A percentile compares a stretch with the other conserved stretches of the same genome.
phyloP scores from a whole-genome alignment of 2,888 invertebrate species.

The Agonum fuliginosum region DNA sequence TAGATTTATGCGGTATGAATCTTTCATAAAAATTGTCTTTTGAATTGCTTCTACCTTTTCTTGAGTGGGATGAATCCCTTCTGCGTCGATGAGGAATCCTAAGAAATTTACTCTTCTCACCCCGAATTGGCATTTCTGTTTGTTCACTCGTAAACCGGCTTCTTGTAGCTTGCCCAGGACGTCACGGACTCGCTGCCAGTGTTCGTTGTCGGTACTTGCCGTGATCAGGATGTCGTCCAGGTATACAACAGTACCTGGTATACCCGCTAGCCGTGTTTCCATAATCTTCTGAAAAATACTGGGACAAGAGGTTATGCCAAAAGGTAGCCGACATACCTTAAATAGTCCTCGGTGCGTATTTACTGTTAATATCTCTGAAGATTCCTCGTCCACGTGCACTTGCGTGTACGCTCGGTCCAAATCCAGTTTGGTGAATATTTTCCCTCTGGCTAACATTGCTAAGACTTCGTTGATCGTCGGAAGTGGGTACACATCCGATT shows the following conservation, averaged over 20 bases:
- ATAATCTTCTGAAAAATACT: too few relatives aligned
- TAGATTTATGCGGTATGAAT: not conserved
- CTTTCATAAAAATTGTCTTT: not conserved
- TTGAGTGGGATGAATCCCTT: constrained; percentile 2
- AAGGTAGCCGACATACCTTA: not conserved
- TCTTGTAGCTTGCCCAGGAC: not conserved
- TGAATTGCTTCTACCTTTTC: not conserved
- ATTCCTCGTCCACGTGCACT: constrained; percentile 16
- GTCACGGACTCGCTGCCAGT: too few relatives aligned
- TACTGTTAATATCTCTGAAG: constrained; percentile 23
- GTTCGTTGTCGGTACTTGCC: not conserved
- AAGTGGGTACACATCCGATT: constrained; percentile 44
- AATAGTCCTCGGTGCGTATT: constrained; percentile 48
- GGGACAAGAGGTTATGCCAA: not conserved
- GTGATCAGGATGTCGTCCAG: constrained; percentile 16
- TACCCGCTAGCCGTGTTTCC: too few relatives aligned
- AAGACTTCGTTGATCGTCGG: constrained; percentile 54
- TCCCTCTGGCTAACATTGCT: constrained; percentile 26
- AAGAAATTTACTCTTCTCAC: not conserved
- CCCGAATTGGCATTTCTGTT: constrained; percentile 2
- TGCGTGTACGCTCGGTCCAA: constrained; percentile 49
- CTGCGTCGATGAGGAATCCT: constrained; percentile 22
- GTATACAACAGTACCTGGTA: too few relatives aligned
- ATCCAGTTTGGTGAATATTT: constrained; percentile 54
- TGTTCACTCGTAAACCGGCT: not conserved